Evolutionary conservation across 2,113 vertebrate species (phyloP).

Genomic region (Donacobius atricapilla): DNA sequence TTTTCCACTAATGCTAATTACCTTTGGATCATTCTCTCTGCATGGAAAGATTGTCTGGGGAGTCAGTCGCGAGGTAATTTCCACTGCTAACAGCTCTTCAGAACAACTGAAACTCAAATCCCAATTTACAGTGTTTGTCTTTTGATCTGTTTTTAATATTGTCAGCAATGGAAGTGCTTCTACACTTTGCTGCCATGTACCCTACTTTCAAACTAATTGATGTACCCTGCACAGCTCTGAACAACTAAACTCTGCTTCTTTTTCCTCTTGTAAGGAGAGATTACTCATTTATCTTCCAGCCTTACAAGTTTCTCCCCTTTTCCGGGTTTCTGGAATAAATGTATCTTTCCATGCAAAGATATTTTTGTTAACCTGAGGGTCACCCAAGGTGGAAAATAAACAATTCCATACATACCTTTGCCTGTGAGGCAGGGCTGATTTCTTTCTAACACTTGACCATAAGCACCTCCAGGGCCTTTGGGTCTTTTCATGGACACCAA

Average conservation of each 20-base stretch:
- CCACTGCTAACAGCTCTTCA: background rate
- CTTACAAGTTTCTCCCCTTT: background rate
- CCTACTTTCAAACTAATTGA: constrained; percentile 4
- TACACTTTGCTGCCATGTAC: background rate
- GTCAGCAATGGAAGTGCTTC: background rate
- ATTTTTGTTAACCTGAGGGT: background rate
- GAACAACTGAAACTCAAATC: constrained; percentile 1
- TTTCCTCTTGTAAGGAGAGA: background rate
- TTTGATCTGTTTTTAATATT: constrained; percentile 30
- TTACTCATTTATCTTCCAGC: background rate
- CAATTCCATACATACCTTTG: background rate
- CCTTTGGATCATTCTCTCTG: background rate
- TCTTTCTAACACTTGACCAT: background rate
- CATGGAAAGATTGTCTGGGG: background rate
- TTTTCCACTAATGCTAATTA: background rate
- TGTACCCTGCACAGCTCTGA: background rate
- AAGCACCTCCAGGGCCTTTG: background rate
- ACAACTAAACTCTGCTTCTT: background rate
- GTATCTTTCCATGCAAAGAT: background rate
- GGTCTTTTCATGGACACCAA: background rate
- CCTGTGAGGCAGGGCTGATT: background rate
- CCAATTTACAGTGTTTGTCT: background rate
- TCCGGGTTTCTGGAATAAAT: background rate
- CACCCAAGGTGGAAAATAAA: background rate
- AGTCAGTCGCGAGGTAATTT: background rate